Percentiles rank a stretch among this genome's conserved stretches.
Conservation (phyloP, 2,888 invertebrate species). For the Melipona beecheii region DNA sequence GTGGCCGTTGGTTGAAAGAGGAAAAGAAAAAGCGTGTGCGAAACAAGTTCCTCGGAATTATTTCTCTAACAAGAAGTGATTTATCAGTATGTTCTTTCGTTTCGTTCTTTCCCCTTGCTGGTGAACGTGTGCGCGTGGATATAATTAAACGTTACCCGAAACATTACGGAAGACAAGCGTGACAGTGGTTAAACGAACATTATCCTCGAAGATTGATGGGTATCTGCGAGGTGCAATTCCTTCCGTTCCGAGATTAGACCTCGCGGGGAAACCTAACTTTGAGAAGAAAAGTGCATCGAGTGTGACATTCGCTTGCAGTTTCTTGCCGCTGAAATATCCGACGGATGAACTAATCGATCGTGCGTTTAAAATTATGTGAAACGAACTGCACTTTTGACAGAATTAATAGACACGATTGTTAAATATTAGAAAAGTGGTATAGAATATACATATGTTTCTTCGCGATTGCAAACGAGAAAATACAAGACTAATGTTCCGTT, state of each 20-base stretch:
- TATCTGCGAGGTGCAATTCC: background rate
- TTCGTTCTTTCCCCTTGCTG: background rate
- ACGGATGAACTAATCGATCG: background rate
- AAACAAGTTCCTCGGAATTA: background rate
- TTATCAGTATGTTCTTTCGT: background rate
- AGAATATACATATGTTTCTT: too few relatives aligned
- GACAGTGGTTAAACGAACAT: conserved; percentile 4
- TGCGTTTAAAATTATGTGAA: background rate
- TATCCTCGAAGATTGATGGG: conserved; percentile 17
- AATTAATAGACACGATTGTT: too few relatives aligned
- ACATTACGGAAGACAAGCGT: background rate
- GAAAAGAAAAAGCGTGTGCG: background rate
- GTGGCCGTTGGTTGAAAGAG: too few relatives aligned
- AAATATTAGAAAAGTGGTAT: too few relatives aligned
- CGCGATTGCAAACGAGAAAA: too few relatives aligned
- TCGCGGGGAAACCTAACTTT: background rate
- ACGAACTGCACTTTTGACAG: too few relatives aligned
- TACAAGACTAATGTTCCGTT: too few relatives aligned
- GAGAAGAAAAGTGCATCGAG: background rate
- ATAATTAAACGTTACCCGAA: background rate
- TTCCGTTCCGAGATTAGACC: conserved; percentile 1
- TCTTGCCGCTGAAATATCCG: background rate
- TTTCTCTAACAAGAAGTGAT: background rate
- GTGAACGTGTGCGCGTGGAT: background rate
- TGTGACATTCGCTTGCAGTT: background rate